Evolutionary conservation across 2,113 vertebrate genomes (phyloP), one percentile per base, ranked within the genome.

Genomic region (Nesoenas mayeri): DNA sequence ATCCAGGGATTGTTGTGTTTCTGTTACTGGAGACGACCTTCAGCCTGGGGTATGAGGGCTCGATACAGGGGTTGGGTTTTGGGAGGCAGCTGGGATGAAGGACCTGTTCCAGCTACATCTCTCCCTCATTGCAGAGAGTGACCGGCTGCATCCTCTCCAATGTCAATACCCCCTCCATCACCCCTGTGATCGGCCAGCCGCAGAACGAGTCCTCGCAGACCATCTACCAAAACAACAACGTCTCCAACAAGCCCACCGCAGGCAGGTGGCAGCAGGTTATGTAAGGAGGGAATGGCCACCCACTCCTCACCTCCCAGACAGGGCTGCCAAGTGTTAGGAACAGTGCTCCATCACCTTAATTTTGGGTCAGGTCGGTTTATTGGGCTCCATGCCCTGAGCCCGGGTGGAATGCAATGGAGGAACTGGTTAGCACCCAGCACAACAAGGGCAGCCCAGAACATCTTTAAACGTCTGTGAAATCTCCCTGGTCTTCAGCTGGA

Each of bases 101-200:
- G 25, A 5, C 21, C 18, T 42, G 8, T 53, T 62, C 65, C 85
- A 78, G 60, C 56, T 57, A 1, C 54, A 31, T 40, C 88, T 94
- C 48, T 58, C 64, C 89, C 60, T 85, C 29, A 51, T 32, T 92
- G 29, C 95, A 99, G 99, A 98, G 99, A 97, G 99, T 99, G 97
- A 99, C 99, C 17, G 99, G 99, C 88, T 99, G 99, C 78, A 99
- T 99, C 94, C 99, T 99, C 70, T 99, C 99, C 91, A 99, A 99
- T 0, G 99, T 99, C 94, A 99, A 99, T 98, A 99, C 99, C 2
- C 99, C 99, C 3, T 99, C 99, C 57, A 97, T 99, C 84, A 99
- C 99, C 13, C 99, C 99, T 2, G 98, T 99, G 98, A 99, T 99
- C 3, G 98, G 98, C 84, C 99, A 99, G 97, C 98, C 99, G 38